Evolutionary conservation across 64 coral and sea anemone genomes (phyloP), one percentile per base, ranked within the genome.

Genomic region (Dendrophyllia cribrosa): DNA sequence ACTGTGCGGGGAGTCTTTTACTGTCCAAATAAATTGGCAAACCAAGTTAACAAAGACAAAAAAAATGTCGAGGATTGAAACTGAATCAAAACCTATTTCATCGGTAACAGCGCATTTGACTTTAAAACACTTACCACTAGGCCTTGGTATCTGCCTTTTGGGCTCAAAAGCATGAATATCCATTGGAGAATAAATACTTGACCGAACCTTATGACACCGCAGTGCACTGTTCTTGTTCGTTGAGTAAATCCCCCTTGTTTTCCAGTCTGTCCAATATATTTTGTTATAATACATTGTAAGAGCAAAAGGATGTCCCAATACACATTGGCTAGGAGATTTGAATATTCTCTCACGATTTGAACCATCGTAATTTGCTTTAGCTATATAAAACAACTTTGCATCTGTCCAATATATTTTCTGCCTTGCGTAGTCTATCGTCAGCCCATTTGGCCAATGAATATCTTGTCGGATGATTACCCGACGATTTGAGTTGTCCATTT

Each of bases 321-420:
- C 9, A 83, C 79, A 83, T 0, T 83, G 59, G 19, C 1, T 9
- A 13, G 80, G 80, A n/a, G 73, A 70, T 56, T n/a, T 16, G 10
- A 97, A 20, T 21, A 97, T 89, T 85, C 22, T 91, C 59, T 77
- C 13, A 9, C 88, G 63, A 8, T 86, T 46, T 24, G 72, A 63
- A 13, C 95, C 95, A 91, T 94, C 83, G 70, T 89, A 97, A 63
- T 88, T 55, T 13, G 89, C 86, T 55, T 59, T 62, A 7, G 73
- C 95, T 66, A 97, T 94, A 70, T 94, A 88, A 87, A 70, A 50
- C 14, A 93, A 77, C 52, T 91, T 94, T 16, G 82, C 92, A 91
- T 97, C 95, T 34, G 95, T 91, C 95, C 95, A 97, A 43, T 94
- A 94, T 44, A 97, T 90, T 88, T 88, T 93, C n/a, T 88, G 79